Conservation (phyloP, 2,113 vertebrate genomes). For the Glareola pratincola region DNA sequence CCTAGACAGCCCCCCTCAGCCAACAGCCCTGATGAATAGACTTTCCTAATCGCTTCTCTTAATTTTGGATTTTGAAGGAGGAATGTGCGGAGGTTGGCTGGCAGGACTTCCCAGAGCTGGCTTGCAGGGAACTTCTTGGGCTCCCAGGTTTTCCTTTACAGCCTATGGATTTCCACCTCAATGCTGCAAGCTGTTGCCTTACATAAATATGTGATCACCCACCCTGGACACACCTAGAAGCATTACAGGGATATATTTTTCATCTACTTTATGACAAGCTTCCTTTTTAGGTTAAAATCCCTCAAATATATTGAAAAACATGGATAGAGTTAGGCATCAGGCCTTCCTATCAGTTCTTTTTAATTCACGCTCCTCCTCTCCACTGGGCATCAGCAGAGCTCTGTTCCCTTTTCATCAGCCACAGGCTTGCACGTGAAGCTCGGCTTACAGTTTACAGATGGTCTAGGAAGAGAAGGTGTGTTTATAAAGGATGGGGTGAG, state of each 20-base stretch:
- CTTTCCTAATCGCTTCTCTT: neutral
- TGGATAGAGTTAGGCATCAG: neutral
- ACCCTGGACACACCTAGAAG: neutral
- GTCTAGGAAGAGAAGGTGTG: neutral
- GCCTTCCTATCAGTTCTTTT: neutral
- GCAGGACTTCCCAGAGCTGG: neutral
- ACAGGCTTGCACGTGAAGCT: neutral
- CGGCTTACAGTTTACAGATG: neutral
- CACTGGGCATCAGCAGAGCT: neutral
- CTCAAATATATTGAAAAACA: neutral
- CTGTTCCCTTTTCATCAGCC: neutral
- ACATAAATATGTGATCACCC: neutral
- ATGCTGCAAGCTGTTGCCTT: neutral
- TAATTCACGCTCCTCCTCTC: neutral
- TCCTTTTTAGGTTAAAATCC: neutral
- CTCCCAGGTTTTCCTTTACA: neutral
- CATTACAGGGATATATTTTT: neutral
- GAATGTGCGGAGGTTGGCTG: neutral
- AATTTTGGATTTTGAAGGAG: neutral
- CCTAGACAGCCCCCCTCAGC: neutral
- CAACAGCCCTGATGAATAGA: neutral
- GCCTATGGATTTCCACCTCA: neutral
- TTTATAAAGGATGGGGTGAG: neutral
- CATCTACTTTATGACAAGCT: neutral
- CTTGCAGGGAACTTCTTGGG: neutral